phyloP scores from a whole-genome alignment of 2,888 invertebrate species.

The Eupeodes luniger region DNA sequence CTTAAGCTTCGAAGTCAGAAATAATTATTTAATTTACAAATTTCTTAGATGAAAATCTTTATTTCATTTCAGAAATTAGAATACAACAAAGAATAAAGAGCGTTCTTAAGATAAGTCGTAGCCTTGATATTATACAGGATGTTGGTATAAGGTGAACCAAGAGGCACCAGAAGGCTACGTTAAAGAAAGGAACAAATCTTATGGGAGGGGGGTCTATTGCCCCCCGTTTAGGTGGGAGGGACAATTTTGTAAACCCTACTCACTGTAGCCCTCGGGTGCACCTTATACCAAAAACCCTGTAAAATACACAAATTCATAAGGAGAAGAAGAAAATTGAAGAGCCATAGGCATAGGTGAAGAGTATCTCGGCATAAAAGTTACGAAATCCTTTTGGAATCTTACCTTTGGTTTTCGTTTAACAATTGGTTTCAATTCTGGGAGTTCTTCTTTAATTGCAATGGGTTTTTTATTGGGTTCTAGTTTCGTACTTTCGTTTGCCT shows the following conservation, averaged over 20 bases:
- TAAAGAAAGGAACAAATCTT: too few relatives aligned
- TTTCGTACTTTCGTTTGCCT: slow-evolving; percentile 79
- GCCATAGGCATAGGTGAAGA: background rate
- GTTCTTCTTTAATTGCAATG: slow-evolving; percentile 86
- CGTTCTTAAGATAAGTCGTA: background rate
- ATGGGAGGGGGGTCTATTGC: too few relatives aligned
- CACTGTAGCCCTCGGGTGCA: too few relatives aligned
- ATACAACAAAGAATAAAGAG: background rate
- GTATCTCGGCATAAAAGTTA: background rate
- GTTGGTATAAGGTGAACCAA: too few relatives aligned
- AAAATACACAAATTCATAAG: background rate
- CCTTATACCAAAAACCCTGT: too few relatives aligned
- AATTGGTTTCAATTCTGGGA: slow-evolving; percentile 86
- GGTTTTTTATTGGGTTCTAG: slow-evolving; percentile 84
- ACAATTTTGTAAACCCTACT: too few relatives aligned
- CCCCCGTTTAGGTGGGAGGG: too few relatives aligned
- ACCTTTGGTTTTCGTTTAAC: slow-evolving; percentile 83
- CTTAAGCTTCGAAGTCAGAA: background rate
- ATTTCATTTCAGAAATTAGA: background rate
- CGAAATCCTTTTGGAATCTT: slow-evolving; percentile 73
- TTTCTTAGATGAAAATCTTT: background rate
- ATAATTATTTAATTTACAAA: background rate
- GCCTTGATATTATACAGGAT: too few relatives aligned
- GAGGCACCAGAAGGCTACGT: too few relatives aligned
- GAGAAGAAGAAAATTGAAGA: slow-evolving; percentile 10